These are phyloP conservation scores for Poecile montanus DNA, from an alignment of 2,797 vertebrate genomes.

Conservation along the genomic window DNA sequence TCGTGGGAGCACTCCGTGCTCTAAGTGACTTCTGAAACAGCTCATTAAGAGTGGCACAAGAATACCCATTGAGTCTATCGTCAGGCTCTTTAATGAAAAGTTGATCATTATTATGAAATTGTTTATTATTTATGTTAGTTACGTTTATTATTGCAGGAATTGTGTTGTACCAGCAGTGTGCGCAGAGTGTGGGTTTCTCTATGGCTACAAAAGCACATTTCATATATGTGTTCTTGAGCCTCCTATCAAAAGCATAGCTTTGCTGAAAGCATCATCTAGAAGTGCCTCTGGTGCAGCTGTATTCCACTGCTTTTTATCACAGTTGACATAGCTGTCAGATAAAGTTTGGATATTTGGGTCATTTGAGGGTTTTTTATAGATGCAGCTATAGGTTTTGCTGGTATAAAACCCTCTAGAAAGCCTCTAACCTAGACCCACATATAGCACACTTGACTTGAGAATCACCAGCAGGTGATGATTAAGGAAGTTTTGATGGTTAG, in stretches of 20 bases:
- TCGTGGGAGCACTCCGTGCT: not conserved
- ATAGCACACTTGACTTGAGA: not conserved
- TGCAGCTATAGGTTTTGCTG: not conserved
- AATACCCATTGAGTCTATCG: not conserved
- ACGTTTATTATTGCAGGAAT: not conserved
- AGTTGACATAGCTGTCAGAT: not conserved
- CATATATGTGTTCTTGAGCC: not conserved
- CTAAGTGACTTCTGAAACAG: not conserved
- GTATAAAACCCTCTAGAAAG: not conserved
- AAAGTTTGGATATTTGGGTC: not conserved
- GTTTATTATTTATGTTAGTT: not conserved
- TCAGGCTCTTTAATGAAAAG: not conserved
- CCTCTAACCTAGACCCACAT: not conserved
- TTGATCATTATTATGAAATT: not conserved
- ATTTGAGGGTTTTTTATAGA: not conserved
- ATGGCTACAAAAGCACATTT: rapidly evolving
- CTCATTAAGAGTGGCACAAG: not conserved
- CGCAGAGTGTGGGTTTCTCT: not conserved
- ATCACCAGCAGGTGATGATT: not conserved
- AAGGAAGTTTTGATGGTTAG: not conserved
- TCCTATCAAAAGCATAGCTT: not conserved
- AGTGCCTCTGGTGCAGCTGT: not conserved
- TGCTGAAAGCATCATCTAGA: not conserved
- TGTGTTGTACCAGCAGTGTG: not conserved
- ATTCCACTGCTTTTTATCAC: not conserved